Evolutionary conservation across 2,797 vertebrate genomes (phyloP).

Genomic region (Oreonectes daqikongensis): DNA sequence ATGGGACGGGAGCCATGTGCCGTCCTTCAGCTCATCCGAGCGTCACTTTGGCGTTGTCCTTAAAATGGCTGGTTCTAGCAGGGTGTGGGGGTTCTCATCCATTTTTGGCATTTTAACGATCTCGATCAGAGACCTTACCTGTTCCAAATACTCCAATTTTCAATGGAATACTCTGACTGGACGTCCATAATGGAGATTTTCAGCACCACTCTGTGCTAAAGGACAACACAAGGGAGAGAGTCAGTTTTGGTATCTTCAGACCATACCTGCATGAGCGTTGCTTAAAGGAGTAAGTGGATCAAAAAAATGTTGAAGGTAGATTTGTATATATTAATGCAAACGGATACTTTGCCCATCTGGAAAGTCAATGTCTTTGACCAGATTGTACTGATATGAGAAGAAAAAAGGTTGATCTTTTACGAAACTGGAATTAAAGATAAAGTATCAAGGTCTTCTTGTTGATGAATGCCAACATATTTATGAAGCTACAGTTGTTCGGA

Average conservation of each 20-base stretch:
- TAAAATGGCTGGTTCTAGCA: constrained; percentile 55
- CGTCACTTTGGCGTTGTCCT: constrained; percentile 52
- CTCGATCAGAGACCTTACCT: constrained; percentile 25
- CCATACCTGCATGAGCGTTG: constrained; percentile 64
- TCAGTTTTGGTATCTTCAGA: constrained; percentile 69
- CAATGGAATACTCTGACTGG: constrained; percentile 71
- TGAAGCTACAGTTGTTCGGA: constrained; percentile 79
- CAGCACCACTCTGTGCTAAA: constrained; percentile 57
- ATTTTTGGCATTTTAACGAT: constrained; percentile 52
- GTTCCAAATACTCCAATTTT: constrained; percentile 53
- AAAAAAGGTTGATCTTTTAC: constrained; percentile 60
- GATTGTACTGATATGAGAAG: constrained; percentile 68
- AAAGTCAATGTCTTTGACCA: constrained; percentile 70
- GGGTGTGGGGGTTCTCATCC: constrained; percentile 64
- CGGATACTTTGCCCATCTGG: constrained; percentile 68
- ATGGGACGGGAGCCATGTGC: constrained; percentile 62
- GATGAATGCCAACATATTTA: constrained; percentile 81
- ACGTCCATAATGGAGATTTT: constrained; percentile 63
- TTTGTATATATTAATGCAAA: constrained; percentile 63
- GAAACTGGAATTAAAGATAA: constrained; percentile 81
- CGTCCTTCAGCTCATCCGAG: constrained; percentile 56
- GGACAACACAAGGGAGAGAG: constrained; percentile 61
- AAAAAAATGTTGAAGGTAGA: constrained; percentile 42
- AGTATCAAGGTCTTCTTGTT: constrained; percentile 71
- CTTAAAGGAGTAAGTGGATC: constrained; percentile 63